Evolutionary conservation across 2,113 vertebrate species (phyloP).

Genomic region (Hydropotes inermis): DNA sequence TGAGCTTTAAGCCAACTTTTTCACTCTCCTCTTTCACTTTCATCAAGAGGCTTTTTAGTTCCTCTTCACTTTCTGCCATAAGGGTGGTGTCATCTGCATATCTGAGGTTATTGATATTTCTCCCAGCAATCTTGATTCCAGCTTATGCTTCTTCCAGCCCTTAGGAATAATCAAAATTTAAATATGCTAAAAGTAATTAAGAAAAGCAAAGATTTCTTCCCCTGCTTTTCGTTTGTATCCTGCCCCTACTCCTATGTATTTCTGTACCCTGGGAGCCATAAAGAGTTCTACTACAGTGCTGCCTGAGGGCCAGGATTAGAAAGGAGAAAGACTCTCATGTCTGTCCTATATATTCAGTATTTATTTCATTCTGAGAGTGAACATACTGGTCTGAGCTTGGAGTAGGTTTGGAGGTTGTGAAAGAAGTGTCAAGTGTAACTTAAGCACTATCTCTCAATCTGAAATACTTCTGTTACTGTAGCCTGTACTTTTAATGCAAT

Average conservation of each 20-base stretch:
- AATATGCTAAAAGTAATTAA: background rate
- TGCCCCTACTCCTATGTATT: background rate
- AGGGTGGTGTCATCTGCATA: no score
- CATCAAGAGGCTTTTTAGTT: no score
- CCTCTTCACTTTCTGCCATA: no score
- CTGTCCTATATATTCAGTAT: background rate
- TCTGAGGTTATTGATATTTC: no score
- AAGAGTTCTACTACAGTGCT: background rate
- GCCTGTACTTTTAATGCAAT: background rate
- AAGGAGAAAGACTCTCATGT: background rate
- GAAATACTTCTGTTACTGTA: background rate
- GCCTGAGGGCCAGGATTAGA: background rate
- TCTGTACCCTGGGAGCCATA: background rate
- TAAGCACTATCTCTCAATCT: background rate
- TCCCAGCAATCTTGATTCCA: no score
- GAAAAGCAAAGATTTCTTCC: background rate
- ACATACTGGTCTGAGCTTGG: background rate
- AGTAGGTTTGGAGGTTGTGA: background rate
- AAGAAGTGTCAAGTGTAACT: background rate
- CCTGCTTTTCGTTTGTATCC: background rate
- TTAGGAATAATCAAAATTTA: constrained; percentile 14
- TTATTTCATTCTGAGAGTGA: background rate
- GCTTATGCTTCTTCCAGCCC: no score
- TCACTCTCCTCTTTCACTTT: no score
- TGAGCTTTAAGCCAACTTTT: no score